These are phyloP conservation scores for Carcina quercana DNA, from an alignment of 2,888 invertebrate genomes.

Conservation along the genomic window DNA sequence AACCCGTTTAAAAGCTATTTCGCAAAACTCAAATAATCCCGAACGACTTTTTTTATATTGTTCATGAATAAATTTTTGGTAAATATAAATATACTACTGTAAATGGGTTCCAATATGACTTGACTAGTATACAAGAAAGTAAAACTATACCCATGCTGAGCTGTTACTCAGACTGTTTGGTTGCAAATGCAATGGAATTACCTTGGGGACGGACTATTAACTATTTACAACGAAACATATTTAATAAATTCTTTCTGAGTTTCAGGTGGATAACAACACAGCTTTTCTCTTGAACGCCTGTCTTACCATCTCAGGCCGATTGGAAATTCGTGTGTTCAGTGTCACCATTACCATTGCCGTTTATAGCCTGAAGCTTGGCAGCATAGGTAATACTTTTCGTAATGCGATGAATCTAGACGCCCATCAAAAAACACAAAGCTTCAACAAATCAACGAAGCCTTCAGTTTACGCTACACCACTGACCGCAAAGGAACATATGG, in stretches of 20 bases:
- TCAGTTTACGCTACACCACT: no score
- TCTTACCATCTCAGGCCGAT: neutral
- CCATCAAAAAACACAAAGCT: no score
- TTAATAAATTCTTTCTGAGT: neutral
- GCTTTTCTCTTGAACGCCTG: neutral
- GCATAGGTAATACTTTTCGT: neutral
- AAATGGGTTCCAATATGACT: neutral
- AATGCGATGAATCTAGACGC: neutral
- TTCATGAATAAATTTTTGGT: neutral
- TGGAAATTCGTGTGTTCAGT: neutral
- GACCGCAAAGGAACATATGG: no score
- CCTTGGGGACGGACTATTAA: conserved; percentile 42
- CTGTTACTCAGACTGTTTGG: conserved; percentile 9
- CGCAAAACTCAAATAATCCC: neutral
- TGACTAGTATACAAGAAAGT: neutral
- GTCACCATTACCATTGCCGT: no score
- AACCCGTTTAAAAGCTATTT: neutral
- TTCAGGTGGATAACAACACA: neutral
- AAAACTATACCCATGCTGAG: neutral
- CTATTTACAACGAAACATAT: conserved; percentile 12
- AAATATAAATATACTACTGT: neutral
- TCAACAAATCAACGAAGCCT: no score
- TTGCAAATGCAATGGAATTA: conserved; percentile 38
- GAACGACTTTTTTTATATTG: neutral
- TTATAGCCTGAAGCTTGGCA: neutral